Evolutionary conservation across 2,113 vertebrate species (phyloP).

Genomic region (Psilopsiagon aymara): DNA sequence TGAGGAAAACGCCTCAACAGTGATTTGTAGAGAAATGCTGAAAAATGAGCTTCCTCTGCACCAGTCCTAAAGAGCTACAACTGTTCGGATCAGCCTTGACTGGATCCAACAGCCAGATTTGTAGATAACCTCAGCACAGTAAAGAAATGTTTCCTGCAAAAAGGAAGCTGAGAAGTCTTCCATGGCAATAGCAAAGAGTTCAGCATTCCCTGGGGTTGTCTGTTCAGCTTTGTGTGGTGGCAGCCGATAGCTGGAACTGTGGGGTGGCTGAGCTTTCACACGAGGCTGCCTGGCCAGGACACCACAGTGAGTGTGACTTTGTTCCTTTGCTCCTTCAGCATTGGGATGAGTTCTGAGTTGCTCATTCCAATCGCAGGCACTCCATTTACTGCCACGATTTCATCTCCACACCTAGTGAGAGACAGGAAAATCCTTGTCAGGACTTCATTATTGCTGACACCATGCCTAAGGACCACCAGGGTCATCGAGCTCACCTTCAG

Average conservation of each 20-base stretch:
- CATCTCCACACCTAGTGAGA: conserved; percentile 86
- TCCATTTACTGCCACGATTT: conserved; percentile 92
- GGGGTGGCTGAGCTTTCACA: conserved; percentile 56
- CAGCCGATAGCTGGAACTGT: background rate
- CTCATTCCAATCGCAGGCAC: conserved; percentile 89
- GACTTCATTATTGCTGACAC: no score
- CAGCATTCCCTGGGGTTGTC: background rate
- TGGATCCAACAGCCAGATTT: background rate
- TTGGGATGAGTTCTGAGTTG: conserved; percentile 89
- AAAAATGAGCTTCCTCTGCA: background rate
- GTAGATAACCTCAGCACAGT: background rate
- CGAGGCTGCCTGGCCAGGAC: conserved; percentile 90
- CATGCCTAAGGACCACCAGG: background rate
- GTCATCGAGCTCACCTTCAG: background rate
- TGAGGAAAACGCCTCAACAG: background rate
- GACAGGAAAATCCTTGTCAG: background rate
- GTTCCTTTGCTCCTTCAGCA: conserved; percentile 93
- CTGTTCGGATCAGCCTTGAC: background rate
- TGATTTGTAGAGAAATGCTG: background rate
- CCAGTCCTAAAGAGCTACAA: background rate
- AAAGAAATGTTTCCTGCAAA: background rate
- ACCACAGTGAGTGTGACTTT: conserved; percentile 90
- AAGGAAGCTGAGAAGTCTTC: background rate
- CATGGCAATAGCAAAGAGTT: background rate
- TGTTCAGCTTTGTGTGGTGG: background rate